Conservation (phyloP, 2,888 invertebrate species). For the Plagodis pulveraria region DNA sequence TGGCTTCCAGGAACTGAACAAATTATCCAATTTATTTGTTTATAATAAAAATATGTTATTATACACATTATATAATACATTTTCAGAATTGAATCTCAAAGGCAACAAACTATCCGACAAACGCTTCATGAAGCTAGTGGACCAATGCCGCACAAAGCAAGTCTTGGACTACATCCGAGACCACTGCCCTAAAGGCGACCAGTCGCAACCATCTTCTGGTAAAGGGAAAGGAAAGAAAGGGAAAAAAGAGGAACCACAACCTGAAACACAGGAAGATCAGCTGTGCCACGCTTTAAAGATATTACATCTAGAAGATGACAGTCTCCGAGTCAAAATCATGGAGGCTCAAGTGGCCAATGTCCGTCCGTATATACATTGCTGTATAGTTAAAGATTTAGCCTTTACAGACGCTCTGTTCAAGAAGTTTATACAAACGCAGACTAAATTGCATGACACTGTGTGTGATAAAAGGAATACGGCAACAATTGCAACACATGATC, state of each 20-base stretch:
- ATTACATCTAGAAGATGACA: constrained; percentile 79
- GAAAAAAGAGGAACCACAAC: constrained; percentile 68
- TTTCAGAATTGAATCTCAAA: constrained; percentile 88
- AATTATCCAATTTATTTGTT: neutral
- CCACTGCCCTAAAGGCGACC: constrained; percentile 81
- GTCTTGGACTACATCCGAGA: constrained; percentile 91
- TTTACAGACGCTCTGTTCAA: constrained; percentile 88
- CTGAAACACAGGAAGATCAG: constrained; percentile 57
- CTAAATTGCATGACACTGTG: constrained; percentile 89
- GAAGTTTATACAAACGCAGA: constrained; percentile 92
- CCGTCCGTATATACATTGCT: constrained; percentile 90
- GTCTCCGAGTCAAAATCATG: constrained; percentile 77
- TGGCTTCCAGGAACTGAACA: too few species aligned
- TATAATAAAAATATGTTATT: neutral
- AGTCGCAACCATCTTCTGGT: constrained; percentile 43
- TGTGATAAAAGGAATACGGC: constrained; percentile 92
- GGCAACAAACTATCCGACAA: constrained; percentile 90
- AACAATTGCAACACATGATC: constrained; percentile 94
- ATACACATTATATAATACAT: neutral
- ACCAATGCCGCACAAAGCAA: constrained; percentile 90
- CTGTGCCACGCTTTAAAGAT: constrained; percentile 72
- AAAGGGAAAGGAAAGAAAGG: constrained; percentile 70
- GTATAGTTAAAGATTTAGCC: constrained; percentile 87
- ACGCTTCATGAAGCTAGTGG: constrained; percentile 89
- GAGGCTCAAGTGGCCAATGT: constrained; percentile 85